phyloP scores from a whole-genome alignment of 2,888 invertebrate genomes.

The Macrophya alboannulata region DNA sequence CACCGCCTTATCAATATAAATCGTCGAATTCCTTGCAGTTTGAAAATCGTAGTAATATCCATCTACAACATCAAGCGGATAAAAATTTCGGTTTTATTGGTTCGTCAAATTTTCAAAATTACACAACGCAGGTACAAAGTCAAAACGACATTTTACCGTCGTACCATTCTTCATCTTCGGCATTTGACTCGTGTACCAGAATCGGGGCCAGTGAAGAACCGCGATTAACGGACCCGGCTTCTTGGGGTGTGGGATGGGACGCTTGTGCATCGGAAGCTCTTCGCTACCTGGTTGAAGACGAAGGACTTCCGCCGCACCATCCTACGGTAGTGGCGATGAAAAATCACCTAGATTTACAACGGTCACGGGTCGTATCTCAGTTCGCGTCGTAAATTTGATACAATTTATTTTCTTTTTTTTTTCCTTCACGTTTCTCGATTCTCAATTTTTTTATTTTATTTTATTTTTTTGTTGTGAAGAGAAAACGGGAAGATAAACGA shows the following conservation, averaged over 20 bases:
- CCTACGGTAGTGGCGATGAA: conserved; percentile 76
- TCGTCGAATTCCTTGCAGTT: conserved; percentile 20
- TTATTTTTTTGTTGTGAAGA: not conserved
- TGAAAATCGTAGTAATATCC: not conserved
- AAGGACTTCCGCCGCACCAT: conserved; percentile 74
- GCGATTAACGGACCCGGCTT: conserved; percentile 53
- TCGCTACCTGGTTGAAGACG: conserved; percentile 75
- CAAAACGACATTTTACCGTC: not conserved
- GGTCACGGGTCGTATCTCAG: conserved; percentile 69
- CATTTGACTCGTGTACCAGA: conserved; percentile 32
- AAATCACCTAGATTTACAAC: conserved; percentile 73
- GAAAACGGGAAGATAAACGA: not conserved
- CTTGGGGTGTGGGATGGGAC: conserved; percentile 75
- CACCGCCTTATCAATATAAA: conserved; percentile 41
- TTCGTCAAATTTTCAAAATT: conserved; percentile 17
- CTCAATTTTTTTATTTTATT: not conserved
- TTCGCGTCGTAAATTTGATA: conserved; percentile 65
- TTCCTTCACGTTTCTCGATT: conserved; percentile 3
- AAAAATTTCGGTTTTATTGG: not conserved
- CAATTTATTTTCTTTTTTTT: conserved; percentile 34
- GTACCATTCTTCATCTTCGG: conserved; percentile 10
- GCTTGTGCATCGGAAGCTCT: conserved; percentile 74
- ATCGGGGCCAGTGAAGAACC: conserved; percentile 24
- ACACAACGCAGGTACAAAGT: not conserved
- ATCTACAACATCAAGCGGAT: not conserved